Conservation (phyloP, 2,797 vertebrate genomes). For the Acanthurus lineatus region DNA sequence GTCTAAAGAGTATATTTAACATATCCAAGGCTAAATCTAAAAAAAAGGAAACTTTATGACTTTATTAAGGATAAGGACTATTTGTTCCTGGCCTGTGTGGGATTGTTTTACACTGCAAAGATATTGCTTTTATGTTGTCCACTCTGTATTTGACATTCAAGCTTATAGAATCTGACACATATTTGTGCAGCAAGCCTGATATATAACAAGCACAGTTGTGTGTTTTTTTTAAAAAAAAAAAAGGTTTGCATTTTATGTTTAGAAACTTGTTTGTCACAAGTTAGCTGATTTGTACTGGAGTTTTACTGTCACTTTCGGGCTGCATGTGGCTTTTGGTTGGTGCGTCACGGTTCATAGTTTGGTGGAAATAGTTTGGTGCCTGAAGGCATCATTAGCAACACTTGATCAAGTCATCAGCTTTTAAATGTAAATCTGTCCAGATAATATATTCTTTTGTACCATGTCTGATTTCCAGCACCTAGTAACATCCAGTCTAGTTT, state of each 20-base stretch:
- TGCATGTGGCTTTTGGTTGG: neutral
- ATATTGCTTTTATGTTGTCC: neutral
- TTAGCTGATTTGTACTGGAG: neutral
- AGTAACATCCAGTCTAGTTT: neutral
- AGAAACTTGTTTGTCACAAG: neutral
- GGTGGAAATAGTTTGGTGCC: neutral
- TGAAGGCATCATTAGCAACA: slow-evolving; percentile 21
- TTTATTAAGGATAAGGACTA: neutral
- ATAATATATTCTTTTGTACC: neutral
- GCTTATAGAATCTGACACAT: neutral
- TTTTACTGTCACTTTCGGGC: neutral
- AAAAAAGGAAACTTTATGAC: neutral
- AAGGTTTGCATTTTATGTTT: too few species aligned
- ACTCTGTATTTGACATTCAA: neutral
- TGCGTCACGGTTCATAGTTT: neutral
- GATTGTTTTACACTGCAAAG: neutral
- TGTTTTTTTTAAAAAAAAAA: too few species aligned
- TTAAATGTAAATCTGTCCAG: neutral
- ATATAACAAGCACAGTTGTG: neutral
- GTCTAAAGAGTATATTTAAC: neutral
- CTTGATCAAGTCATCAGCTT: slow-evolving; percentile 25
- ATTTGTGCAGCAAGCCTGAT: neutral
- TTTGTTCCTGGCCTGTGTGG: too few species aligned
- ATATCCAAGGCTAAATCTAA: neutral
- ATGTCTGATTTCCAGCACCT: neutral